phyloP scores from a whole-genome alignment of 2,888 invertebrate species.

The Schizaphis graminum region DNA sequence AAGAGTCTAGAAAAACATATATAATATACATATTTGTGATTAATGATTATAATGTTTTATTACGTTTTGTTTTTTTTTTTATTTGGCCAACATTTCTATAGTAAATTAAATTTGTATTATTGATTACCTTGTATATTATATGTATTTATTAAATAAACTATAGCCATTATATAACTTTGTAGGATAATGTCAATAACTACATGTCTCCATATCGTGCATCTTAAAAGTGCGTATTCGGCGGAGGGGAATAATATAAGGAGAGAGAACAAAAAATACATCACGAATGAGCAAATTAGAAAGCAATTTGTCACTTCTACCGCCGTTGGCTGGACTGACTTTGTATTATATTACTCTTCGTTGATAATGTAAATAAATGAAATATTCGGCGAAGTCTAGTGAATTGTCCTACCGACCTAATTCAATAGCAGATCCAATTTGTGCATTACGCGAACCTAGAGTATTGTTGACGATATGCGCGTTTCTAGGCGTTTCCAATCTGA shows the following conservation, averaged over 20 bases:
- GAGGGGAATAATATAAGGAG: not conserved
- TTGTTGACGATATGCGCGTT: slow-evolving; percentile 54
- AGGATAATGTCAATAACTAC: not conserved
- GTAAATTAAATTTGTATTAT: not conserved
- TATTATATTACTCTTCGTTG: not conserved
- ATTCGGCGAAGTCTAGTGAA: not conserved
- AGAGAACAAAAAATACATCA: not conserved
- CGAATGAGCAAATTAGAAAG: slow-evolving; percentile 47
- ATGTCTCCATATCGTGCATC: not conserved
- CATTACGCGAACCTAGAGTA: slow-evolving; percentile 36
- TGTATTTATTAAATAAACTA: not conserved
- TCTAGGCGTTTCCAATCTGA: slow-evolving; percentile 59
- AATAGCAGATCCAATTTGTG: slow-evolving; percentile 28
- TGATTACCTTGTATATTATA: not conserved
- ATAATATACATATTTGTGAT: not conserved
- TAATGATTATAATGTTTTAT: not conserved
- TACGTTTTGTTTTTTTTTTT: not conserved
- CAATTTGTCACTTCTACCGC: slow-evolving; percentile 29
- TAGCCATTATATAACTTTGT: not conserved
- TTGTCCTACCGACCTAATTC: slow-evolving; percentile 60
- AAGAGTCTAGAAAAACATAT: not conserved
- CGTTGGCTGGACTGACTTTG: not conserved
- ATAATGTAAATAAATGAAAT: slow-evolving; percentile 22
- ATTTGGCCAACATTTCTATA: not conserved
- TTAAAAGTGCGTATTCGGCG: not conserved